A percentile compares a stretch with the other conserved stretches of the same genome.
Evolutionary conservation across 2,888 invertebrate species (phyloP).

Genomic region (Pyrgus malvae): DNA sequence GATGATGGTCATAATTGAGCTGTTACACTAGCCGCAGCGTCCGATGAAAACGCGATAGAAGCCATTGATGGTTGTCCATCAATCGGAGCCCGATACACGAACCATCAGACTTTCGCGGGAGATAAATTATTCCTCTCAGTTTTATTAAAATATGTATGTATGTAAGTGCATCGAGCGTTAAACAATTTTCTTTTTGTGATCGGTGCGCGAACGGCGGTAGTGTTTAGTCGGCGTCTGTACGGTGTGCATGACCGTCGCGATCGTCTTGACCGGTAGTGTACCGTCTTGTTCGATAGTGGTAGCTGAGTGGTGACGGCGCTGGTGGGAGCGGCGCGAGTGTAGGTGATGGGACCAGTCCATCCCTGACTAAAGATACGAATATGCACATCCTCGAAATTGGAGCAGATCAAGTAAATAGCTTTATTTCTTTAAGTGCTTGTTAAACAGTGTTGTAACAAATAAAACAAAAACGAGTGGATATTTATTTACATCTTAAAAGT

Average conservation of each 20-base stretch:
- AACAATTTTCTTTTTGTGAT: slow-evolving; percentile 77
- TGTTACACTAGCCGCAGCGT: slow-evolving; percentile 49
- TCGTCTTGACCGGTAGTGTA: slow-evolving; percentile 44
- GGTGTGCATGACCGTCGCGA: slow-evolving; percentile 58
- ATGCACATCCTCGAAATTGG: slow-evolving; percentile 79
- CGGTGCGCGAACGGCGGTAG: slow-evolving; percentile 41
- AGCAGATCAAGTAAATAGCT: slow-evolving; percentile 71
- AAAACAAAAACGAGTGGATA: background rate
- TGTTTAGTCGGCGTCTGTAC: slow-evolving; percentile 47
- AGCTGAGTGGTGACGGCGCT: slow-evolving; percentile 30
- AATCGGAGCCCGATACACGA: slow-evolving; percentile 53
- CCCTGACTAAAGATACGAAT: slow-evolving; percentile 49
- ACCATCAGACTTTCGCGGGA: slow-evolving; percentile 71
- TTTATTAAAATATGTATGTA: slow-evolving; percentile 75
- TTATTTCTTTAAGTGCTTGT: slow-evolving; percentile 11
- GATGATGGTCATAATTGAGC: slow-evolving; percentile 53
- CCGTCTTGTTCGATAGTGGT: slow-evolving; percentile 33
- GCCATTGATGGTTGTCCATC: slow-evolving; percentile 40
- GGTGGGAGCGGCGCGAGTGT: slow-evolving; percentile 34
- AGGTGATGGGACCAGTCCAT: slow-evolving; percentile 54
- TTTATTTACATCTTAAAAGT: background rate
- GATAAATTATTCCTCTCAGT: slow-evolving; percentile 69
- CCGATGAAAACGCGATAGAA: slow-evolving; percentile 71
- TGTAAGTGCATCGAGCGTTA: slow-evolving; percentile 76
- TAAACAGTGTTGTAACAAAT: background rate